Evolutionary conservation across 2,888 invertebrate species (phyloP), one percentile per base, ranked within the genome.

Genomic region (Macrophya annulata): DNA sequence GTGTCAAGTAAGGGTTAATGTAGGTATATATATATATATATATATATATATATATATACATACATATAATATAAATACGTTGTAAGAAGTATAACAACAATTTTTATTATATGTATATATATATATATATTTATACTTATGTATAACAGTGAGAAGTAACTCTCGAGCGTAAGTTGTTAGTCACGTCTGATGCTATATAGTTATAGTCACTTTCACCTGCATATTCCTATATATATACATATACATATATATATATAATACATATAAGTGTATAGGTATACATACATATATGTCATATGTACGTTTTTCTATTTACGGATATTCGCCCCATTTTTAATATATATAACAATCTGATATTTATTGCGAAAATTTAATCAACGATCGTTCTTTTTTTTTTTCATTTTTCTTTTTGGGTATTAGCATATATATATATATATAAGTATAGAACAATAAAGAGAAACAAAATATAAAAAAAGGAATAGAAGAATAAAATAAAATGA

Each of bases 121-220:
- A 31, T 48, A 15, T 48, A 48, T 4, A 48, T 15, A 15, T 15
- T 9, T 43, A 43, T 43, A 4, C n/a, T n/a, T 21, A 71, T 71
- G 31, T 40, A 72, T n/a, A 72, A 72, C 40, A 72, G 43, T 72
- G 71, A 72, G 62, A 62, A 62, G 62, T 43, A 72, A 43, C 40
- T 40, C 43, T 72, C 37, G 43, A 31, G 17, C 71, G 43, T 37
- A n/a, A 1, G 71, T 55, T 55, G n/a, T 55, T n/a, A 72, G 71
- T 72, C 71, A 72, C 71, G 71, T 72, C n/a, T 31, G 31, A 31
- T 72, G 43, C 37, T 9, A 51, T 43, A 17, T 51, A 51, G 55
- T 55, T 55, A 55, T 55, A 62, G n/a, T 21, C 62, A 72, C 71
- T 72, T 72, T 72, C 71, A 72, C 71, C n/a, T 72, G 71, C 4